phyloP scores from a whole-genome alignment of 2,888 invertebrate species.

The Sarcophaga caerulescens region DNA sequence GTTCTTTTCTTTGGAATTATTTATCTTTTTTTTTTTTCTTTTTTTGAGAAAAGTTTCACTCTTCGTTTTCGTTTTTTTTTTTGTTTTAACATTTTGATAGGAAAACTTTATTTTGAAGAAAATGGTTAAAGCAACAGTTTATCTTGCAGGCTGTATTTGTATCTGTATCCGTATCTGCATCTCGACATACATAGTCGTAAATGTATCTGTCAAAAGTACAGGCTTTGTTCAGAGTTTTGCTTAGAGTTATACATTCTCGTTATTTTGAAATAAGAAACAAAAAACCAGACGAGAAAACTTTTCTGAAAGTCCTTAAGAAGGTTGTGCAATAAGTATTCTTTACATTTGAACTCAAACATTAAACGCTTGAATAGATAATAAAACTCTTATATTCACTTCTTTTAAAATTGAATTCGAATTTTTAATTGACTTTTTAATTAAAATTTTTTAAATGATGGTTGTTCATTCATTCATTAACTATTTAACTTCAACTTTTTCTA shows the following conservation, averaged over 20 bases:
- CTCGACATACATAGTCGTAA: not conserved
- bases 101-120: constrained; percentile 19
- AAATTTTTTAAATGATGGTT: too few relatives aligned
- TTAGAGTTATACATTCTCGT: constrained; percentile 3
- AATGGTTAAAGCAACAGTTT: constrained; percentile 61
- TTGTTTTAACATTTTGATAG: constrained; percentile 27
- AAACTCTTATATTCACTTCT: not conserved
- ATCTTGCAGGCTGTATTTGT: constrained; percentile 4
- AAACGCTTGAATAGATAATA: not conserved
- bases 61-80: constrained; percentile 8
- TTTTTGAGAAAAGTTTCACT: constrained; percentile 22
- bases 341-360: not conserved
- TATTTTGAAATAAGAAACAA: not conserved
- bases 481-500: too few relatives aligned
- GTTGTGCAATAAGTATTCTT: not conserved
- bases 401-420: too few relatives aligned
- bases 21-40: constrained; percentile 11
- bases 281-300: constrained; percentile 6
- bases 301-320: not conserved
- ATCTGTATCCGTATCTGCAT: not conserved
- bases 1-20: not conserved
- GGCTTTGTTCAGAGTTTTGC: not conserved
- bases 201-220: not conserved
- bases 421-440: too few relatives aligned
- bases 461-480: too few relatives aligned